A percentile compares a stretch with the other conserved stretches of the same genome.
These are phyloP conservation scores for Scaptomyza caliginosa DNA, from an alignment of 2,888 invertebrate species.

Conservation along the genomic window DNA sequence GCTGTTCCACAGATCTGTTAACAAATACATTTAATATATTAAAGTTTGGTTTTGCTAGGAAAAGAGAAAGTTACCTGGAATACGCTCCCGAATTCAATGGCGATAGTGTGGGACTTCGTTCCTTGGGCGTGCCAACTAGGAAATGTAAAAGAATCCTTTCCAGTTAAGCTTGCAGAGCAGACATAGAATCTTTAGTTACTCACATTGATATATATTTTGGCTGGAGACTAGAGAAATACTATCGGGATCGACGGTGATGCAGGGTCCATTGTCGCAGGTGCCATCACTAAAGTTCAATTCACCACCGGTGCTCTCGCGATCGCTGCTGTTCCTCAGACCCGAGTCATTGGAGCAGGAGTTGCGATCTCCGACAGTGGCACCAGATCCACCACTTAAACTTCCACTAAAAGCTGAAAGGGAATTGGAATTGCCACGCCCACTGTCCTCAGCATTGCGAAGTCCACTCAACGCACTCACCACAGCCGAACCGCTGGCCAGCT, in stretches of 20 bases:
- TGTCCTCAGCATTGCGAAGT: conserved; percentile 88
- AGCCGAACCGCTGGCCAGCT: conserved; percentile 82
- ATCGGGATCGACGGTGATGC: conserved; percentile 84
- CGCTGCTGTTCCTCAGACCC: conserved; percentile 91
- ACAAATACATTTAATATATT: neutral
- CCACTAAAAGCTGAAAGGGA: conserved; percentile 85
- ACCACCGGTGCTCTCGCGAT: conserved; percentile 91
- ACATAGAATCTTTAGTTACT: conserved; percentile 47
- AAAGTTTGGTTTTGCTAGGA: neutral
- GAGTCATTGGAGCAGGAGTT: conserved; percentile 95
- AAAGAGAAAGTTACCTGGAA: conserved; percentile 85
- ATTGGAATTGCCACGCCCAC: conserved; percentile 88
- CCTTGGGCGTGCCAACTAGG: conserved; percentile 91
- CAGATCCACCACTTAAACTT: conserved; percentile 82
- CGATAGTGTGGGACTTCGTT: conserved; percentile 93
- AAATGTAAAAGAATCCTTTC: neutral
- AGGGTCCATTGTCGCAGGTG: conserved; percentile 84
- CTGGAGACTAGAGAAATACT: conserved; percentile 84
- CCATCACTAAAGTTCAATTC: conserved; percentile 91
- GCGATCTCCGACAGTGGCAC: conserved; percentile 87
- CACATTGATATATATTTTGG: conserved; percentile 84
- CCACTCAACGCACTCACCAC: conserved; percentile 87
- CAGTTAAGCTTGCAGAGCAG: neutral
- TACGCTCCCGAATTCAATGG: conserved; percentile 91
- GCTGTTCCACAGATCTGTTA: conserved; percentile 88